A percentile compares a stretch with the other conserved stretches of the same genome.
Conservation (phyloP, 2,113 vertebrate species). For the Sclerurus mexicanus region DNA sequence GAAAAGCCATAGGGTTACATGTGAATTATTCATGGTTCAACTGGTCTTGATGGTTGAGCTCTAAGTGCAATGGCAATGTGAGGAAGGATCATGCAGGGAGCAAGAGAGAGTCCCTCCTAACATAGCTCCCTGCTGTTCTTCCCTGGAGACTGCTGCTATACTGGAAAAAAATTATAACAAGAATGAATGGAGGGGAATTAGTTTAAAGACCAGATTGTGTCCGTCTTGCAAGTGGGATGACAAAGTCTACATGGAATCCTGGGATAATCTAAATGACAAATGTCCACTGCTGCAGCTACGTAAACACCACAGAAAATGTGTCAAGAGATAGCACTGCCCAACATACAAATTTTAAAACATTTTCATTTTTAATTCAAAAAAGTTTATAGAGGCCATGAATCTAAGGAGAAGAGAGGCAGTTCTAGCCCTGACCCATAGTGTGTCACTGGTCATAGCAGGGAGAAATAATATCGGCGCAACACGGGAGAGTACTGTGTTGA, state of each 20-base stretch:
- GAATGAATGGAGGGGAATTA: not conserved
- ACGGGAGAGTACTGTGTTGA: not conserved
- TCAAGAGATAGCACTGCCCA: constrained; percentile 3
- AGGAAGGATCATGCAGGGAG: not conserved
- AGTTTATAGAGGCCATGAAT: not conserved
- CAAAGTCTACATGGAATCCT: not conserved
- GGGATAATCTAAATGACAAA: constrained; percentile 23
- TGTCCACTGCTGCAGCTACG: not conserved
- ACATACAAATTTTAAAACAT: constrained; percentile 23
- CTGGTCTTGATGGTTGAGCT: not conserved
- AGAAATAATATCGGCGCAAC: not conserved
- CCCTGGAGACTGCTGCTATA: not conserved
- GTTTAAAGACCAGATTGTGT: not conserved
- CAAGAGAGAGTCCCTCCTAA: not conserved
- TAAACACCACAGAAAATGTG: constrained; percentile 25
- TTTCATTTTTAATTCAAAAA: not conserved
- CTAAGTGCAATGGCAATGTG: not conserved
- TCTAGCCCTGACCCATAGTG: not conserved
- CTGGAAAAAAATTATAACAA: not conserved
- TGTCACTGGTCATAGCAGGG: not conserved
- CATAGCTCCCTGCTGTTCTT: not conserved
- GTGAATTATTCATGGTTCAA: not conserved
- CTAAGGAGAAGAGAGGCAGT: not conserved
- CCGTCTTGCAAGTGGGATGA: not conserved
- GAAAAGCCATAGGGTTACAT: not conserved